Evolutionary conservation across 2,888 invertebrate genomes (phyloP).

Genomic region (Gnatocerus cornutus): DNA sequence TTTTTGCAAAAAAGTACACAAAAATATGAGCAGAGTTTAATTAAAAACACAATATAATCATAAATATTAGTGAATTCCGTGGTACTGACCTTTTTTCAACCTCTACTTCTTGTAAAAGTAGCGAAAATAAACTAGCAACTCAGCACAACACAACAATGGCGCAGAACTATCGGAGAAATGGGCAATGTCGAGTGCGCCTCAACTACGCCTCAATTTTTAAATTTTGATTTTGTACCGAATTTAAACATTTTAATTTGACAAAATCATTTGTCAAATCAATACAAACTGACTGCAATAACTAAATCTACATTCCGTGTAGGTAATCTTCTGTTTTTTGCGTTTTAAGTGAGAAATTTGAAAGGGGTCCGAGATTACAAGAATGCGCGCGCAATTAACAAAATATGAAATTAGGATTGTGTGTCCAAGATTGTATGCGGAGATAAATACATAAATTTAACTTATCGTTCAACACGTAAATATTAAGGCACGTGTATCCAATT

Average conservation of each 20-base stretch:
- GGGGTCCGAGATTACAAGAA: slow-evolving; percentile 31
- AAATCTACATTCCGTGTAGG: not conserved
- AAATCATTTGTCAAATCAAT: not conserved
- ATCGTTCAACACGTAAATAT: too few relatives aligned
- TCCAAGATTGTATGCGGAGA: not conserved
- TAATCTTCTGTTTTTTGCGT: not conserved
- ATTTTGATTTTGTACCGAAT: not conserved
- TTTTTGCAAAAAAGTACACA: slow-evolving; percentile 14
- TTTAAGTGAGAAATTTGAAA: not conserved
- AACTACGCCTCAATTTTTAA: slow-evolving; percentile 22
- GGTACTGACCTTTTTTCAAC: slow-evolving; percentile 18
- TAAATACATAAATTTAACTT: too few relatives aligned
- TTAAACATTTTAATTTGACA: not conserved
- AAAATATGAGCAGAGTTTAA: not conserved
- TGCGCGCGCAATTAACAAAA: slow-evolving; percentile 36
- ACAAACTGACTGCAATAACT: not conserved
- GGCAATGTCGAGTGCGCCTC: slow-evolving; percentile 3
- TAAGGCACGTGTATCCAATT: too few relatives aligned
- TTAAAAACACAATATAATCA: not conserved
- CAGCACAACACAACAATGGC: slow-evolving; percentile 34
- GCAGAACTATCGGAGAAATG: not conserved
- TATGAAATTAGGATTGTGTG: slow-evolving; percentile 15
- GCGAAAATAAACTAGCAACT: slow-evolving; percentile 20
- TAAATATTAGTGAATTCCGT: slow-evolving; percentile 5
- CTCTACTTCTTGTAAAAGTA: not conserved